phyloP scores from a whole-genome alignment of 2,888 invertebrate species.

The Synergus gifuensis region DNA sequence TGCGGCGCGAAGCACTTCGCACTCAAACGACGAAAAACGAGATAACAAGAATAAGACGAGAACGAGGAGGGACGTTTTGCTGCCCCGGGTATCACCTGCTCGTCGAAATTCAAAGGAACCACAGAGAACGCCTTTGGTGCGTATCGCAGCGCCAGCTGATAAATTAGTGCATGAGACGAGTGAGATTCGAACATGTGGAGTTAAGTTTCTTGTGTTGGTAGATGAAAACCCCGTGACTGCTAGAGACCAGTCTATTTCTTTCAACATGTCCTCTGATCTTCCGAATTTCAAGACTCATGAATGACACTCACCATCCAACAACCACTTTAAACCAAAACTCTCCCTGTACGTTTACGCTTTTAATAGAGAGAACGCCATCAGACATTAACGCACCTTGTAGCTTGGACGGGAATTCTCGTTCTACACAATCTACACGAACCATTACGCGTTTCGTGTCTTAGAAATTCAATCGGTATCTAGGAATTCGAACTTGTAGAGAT shows the following conservation, averaged over 20 bases:
- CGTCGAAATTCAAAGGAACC: constrained; percentile 38
- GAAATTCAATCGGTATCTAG: constrained; percentile 25
- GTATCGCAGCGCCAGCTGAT: constrained; percentile 46
- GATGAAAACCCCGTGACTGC: constrained; percentile 12
- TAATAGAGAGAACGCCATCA: constrained; percentile 40
- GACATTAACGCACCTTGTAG: constrained; percentile 21
- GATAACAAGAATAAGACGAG: constrained; percentile 37
- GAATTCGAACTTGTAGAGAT: constrained; percentile 19
- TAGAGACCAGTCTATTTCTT: constrained; percentile 66
- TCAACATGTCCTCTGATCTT: constrained; percentile 69
- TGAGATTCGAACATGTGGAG: constrained; percentile 42
- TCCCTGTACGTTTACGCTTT: constrained; percentile 13
- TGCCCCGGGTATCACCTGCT: constrained; percentile 48
- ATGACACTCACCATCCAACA: constrained; percentile 63
- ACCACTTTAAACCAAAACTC: constrained; percentile 55
- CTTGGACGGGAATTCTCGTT: constrained; percentile 17
- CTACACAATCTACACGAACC: constrained; percentile 32
- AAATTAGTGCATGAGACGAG: constrained; percentile 47
- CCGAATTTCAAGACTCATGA: constrained; percentile 52
- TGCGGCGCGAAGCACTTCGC: constrained; percentile 44
- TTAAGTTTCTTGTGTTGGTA: constrained; percentile 10
- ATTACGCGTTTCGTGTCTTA: constrained; percentile 25
- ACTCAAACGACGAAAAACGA: constrained; percentile 46
- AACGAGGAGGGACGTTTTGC: constrained; percentile 57
- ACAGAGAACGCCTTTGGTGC: constrained; percentile 44